Evolutionary conservation across 2,797 vertebrate species (phyloP).

Genomic region (Alcedo atthis): DNA sequence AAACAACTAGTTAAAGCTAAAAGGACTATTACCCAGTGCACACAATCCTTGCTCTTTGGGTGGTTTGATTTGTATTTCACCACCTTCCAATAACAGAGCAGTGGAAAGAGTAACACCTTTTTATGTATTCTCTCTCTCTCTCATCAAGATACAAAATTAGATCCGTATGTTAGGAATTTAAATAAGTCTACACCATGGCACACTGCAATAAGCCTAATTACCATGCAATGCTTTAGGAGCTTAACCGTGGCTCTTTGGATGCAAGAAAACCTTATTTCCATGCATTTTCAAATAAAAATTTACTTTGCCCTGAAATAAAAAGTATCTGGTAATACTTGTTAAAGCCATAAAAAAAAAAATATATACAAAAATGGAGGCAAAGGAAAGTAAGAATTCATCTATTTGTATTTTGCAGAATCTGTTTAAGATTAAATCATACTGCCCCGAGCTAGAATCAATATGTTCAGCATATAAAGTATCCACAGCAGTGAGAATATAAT

Average conservation of each 20-base stretch:
- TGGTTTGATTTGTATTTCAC: constrained; percentile 40
- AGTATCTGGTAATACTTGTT: not conserved
- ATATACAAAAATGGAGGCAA: not conserved
- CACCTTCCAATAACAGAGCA: constrained; percentile 17
- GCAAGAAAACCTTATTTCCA: not conserved
- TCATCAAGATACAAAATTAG: constrained; percentile 37
- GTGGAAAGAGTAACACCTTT: constrained; percentile 18
- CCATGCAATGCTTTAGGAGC: constrained; percentile 11
- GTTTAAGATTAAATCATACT: not conserved
- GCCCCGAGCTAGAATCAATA: not conserved
- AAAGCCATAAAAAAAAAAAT: not conserved
- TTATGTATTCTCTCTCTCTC: not conserved
- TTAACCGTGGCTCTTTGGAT: not conserved
- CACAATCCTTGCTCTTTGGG: not conserved
- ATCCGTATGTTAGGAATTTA: constrained; percentile 32
- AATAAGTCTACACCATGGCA: constrained; percentile 25
- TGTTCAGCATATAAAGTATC: not conserved
- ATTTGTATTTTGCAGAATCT: not conserved
- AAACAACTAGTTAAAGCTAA: not conserved
- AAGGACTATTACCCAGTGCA: not conserved
- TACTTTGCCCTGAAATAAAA: not conserved
- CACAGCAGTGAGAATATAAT: not conserved
- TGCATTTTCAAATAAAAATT: not conserved
- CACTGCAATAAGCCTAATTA: constrained; percentile 44
- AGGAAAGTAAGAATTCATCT: not conserved